Conservation (phyloP, 2,888 invertebrate genomes). For the Torymus aiolomorphi region DNA sequence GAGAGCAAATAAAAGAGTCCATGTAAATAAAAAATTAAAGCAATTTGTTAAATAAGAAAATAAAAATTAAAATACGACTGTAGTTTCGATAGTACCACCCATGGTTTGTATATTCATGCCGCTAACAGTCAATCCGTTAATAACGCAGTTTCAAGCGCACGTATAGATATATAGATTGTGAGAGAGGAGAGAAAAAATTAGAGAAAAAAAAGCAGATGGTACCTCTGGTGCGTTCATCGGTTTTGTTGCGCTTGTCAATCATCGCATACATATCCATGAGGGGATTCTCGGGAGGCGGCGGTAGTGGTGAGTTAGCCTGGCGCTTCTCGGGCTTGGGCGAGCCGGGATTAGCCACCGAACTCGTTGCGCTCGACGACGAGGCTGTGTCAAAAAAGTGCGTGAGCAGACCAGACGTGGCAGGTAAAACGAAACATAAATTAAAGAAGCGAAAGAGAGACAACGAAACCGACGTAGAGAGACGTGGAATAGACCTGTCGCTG, state of each 20-base stretch:
- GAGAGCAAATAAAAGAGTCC: no score
- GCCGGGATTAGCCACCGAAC: constrained; percentile 85
- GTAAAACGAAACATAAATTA: not conserved
- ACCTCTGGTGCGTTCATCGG: constrained; percentile 66
- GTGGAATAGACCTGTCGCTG: no score
- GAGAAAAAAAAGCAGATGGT: not conserved
- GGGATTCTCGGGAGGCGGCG: constrained; percentile 84
- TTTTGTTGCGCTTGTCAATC: constrained; percentile 71
- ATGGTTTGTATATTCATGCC: no score
- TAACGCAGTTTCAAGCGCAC: not conserved
- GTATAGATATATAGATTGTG: not conserved
- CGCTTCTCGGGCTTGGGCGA: constrained; percentile 94
- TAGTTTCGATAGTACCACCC: no score
- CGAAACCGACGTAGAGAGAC: not conserved
- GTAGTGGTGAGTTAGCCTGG: constrained; percentile 91
- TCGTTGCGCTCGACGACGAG: constrained; percentile 84
- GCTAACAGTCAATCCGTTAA: not conserved
- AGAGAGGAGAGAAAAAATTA: no score
- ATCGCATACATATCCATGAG: constrained; percentile 74
- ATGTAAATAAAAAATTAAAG: no score
- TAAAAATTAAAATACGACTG: no score
- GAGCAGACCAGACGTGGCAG: not conserved
- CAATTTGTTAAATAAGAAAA: no score
- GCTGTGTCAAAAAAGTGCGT: constrained; percentile 73
- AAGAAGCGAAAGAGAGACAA: constrained; percentile 4